These are phyloP conservation scores for Habrosyne pyritoides DNA, from an alignment of 2,888 invertebrate genomes.

Conservation along the genomic window DNA sequence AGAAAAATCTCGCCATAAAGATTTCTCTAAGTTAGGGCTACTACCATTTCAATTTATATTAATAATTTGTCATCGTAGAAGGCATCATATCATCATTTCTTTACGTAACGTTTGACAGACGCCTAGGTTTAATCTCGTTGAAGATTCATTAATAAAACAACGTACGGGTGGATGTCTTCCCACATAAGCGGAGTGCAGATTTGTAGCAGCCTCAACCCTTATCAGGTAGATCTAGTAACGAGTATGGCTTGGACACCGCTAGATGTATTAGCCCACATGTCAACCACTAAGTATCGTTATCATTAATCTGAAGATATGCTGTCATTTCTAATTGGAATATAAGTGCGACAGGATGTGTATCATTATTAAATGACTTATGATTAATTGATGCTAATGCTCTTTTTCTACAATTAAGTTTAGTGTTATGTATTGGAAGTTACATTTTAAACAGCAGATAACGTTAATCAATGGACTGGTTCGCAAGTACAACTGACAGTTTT, in stretches of 20 bases:
- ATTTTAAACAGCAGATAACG: not conserved
- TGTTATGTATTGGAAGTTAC: not conserved
- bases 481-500: not conserved
- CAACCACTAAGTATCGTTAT: conserved; percentile 57
- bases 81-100: conserved; percentile 15
- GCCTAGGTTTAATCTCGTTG: conserved; percentile 30
- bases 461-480: not conserved
- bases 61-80: not conserved
- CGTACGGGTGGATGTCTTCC: conserved; percentile 38
- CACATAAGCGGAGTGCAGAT: conserved; percentile 39
- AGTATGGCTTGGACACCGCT: conserved; percentile 49
- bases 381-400: conserved; percentile 13
- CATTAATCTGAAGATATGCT: conserved; percentile 62
- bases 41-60: not conserved
- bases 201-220: conserved; percentile 47
- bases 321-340: conserved; percentile 71
- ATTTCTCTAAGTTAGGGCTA: too few relatives aligned
- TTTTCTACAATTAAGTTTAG: conserved; percentile 7
- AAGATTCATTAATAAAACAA: conserved; percentile 52
- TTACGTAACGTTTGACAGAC: conserved; percentile 36
- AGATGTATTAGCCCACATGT: conserved; percentile 64
- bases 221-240: conserved; percentile 55
- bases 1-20: too few relatives aligned
- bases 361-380: conserved; percentile 31
- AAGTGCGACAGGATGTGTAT: conserved; percentile 55